Conservation (phyloP, 2,113 vertebrate species). For the Aphelocoma coerulescens region DNA sequence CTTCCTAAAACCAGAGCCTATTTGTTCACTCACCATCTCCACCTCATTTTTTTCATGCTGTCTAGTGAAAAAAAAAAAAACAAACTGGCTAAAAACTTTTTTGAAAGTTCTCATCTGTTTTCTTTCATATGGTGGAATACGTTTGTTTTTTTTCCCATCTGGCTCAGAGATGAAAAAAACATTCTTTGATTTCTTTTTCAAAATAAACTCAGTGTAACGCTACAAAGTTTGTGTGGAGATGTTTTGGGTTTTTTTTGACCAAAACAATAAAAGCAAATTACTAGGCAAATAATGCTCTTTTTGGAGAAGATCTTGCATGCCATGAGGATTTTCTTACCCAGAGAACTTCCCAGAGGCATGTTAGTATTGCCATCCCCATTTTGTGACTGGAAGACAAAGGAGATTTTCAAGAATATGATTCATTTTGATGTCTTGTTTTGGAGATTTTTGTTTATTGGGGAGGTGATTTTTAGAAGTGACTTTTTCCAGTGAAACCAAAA, state of each 20-base stretch:
- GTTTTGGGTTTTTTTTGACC: neutral
- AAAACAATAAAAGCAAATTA: constrained; percentile 14
- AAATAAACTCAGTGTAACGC: constrained; percentile 14
- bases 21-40: neutral
- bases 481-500: neutral
- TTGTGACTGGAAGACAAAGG: neutral
- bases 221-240: neutral
- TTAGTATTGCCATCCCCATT: neutral
- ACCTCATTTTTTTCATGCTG: neutral
- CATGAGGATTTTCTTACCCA: neutral
- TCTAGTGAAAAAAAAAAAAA: neutral
- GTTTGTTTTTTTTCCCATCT: constrained; percentile 17
- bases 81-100: neutral
- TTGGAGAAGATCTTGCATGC: neutral
- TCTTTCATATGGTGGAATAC: neutral
- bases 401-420: constrained; percentile 10
- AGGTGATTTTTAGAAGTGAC: neutral
- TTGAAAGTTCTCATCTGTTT: constrained; percentile 38
- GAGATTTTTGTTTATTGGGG: neutral
- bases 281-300: neutral
- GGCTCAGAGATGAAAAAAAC: constrained; percentile 20
- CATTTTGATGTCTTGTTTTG: neutral
- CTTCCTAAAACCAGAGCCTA: neutral
- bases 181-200: constrained; percentile 47
- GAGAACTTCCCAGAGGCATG: neutral